Evolutionary conservation across 1,140 invertebrate species (phyloP).

Genomic region (Triops cancriformis): DNA sequence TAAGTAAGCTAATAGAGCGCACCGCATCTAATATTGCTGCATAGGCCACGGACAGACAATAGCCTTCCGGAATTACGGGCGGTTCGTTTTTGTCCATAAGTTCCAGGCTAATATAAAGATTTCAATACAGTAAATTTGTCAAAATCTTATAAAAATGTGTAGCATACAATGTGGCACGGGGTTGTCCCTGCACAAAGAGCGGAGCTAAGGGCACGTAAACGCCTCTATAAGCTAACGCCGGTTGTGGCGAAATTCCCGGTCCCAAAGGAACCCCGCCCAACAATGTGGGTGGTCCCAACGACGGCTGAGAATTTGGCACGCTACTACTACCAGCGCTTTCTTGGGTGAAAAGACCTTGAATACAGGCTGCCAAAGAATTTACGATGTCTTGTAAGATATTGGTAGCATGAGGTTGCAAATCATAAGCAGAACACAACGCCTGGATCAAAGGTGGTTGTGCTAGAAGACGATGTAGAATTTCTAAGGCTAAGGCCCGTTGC

Average conservation of each 20-base stretch:
- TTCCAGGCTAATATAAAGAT: slow-evolving; percentile 62
- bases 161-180: slow-evolving; percentile 80
- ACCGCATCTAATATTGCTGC: slow-evolving; percentile 83
- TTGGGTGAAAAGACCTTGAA: slow-evolving; percentile 83
- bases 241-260: slow-evolving; percentile 72
- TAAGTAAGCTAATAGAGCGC: slow-evolving; percentile 47
- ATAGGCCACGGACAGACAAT: slow-evolving; percentile 90
- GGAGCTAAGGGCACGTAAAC: slow-evolving; percentile 82
- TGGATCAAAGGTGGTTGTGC: slow-evolving; percentile 78
- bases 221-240: slow-evolving; percentile 85
- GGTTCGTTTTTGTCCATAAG: slow-evolving; percentile 90
- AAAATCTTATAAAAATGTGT: not conserved
- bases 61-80: slow-evolving; percentile 85
- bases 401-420: slow-evolving; percentile 83
- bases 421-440: slow-evolving; percentile 88
- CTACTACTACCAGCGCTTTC: slow-evolving; percentile 24
- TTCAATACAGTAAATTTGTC: slow-evolving; percentile 23
- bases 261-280: slow-evolving; percentile 58
- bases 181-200: slow-evolving; percentile 71
- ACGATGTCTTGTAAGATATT: slow-evolving; percentile 93
- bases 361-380: slow-evolving; percentile 85
- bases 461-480: slow-evolving; percentile 90
- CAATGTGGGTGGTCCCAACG: slow-evolving; percentile 49
- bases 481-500: slow-evolving; percentile 88
- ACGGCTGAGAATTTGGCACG: not conserved